Evolutionary conservation across 2,888 invertebrate genomes (phyloP), one percentile per base, ranked within the genome.

Genomic region (Phaonia tiefii): DNA sequence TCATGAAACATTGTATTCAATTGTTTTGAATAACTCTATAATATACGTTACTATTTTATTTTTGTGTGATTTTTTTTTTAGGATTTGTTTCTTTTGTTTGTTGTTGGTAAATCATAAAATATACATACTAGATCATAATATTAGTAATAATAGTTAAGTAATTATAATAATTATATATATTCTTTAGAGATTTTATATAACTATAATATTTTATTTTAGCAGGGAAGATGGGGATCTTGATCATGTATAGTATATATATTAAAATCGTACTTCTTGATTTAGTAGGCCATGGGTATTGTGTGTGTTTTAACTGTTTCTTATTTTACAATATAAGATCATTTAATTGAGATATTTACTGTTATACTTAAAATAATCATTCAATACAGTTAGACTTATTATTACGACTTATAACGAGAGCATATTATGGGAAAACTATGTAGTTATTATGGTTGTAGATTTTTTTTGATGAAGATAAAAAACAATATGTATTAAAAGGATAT

Each of bases 1-100:
- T n/a, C n/a, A n/a, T n/a, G n/a, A n/a, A n/a, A n/a, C n/a, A n/a
- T n/a, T n/a, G n/a, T n/a, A n/a, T n/a, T n/a, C n/a, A n/a, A n/a
- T n/a, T n/a, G 22, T 63, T 54, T 25, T 54, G 3, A 17, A 42
- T 42, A 63, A 63, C 63, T 63, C 26, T 63, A 42, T 63, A 63
- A 63, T 63, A 17, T 63, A 63, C 63, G 39, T 42, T 63, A 63
- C 63, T 63, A 63, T 63, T 63, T 63, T 63, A 63, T 63, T 63
- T 37, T 20, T 60, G 20, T 60, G 37, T 20, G 31, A 8, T 60
- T 39, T 60, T 37, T 60, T 7, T 26, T 63, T 25, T 13, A 39
- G 37, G 10, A 5, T 58, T 58, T 25, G n/a, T 58, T 15, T 58
- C n/a, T 1, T 37, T 42, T 42, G 17, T 63, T 54, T 54, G 22